phyloP scores from a whole-genome alignment of 30 jellyfish, hydroid and myxozoan genomes.

The Aurelia aurita region DNA sequence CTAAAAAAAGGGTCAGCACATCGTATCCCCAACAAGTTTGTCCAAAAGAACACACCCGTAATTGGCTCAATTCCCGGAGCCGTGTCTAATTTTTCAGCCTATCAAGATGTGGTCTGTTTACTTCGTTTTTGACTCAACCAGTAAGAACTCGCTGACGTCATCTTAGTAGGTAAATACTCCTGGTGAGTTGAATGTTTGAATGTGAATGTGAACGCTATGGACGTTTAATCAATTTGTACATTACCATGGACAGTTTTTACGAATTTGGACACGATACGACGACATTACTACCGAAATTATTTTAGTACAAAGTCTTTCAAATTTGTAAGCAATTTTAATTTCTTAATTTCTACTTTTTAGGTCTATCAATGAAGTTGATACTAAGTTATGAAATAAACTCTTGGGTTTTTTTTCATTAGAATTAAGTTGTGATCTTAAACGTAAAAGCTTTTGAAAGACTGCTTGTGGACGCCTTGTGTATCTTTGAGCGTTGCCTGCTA shows the following conservation, averaged over 20 bases:
- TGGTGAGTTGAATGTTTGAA: constrained; percentile 53
- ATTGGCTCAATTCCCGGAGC: too few species aligned
- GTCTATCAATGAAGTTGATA: not conserved
- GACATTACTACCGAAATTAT: constrained; percentile 33
- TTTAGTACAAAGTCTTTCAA: constrained; percentile 1
- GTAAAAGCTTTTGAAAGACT: too few species aligned
- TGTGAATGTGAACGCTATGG: constrained; percentile 57
- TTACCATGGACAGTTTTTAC: constrained; percentile 64
- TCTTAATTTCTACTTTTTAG: constrained; percentile 33
- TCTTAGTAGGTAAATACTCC: not conserved
- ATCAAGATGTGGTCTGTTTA: too few species aligned
- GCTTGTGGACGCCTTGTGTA: too few species aligned
- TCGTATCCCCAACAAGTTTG: too few species aligned
- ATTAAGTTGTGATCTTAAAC: too few species aligned
- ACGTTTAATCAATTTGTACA: constrained; percentile 38
- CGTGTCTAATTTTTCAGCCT: too few species aligned
- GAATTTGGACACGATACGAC: constrained; percentile 22
- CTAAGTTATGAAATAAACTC: constrained; percentile 1
- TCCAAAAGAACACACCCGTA: too few species aligned
- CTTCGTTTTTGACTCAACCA: too few species aligned
- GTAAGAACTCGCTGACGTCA: constrained; percentile 23
- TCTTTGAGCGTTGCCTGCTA: too few species aligned
- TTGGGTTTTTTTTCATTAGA: constrained; percentile 6
- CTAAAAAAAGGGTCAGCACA: too few species aligned
- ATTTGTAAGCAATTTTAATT: constrained; percentile 58